Evolutionary conservation across 1,140 invertebrate genomes (phyloP).

Genomic region (Euglossa dilemma): DNA sequence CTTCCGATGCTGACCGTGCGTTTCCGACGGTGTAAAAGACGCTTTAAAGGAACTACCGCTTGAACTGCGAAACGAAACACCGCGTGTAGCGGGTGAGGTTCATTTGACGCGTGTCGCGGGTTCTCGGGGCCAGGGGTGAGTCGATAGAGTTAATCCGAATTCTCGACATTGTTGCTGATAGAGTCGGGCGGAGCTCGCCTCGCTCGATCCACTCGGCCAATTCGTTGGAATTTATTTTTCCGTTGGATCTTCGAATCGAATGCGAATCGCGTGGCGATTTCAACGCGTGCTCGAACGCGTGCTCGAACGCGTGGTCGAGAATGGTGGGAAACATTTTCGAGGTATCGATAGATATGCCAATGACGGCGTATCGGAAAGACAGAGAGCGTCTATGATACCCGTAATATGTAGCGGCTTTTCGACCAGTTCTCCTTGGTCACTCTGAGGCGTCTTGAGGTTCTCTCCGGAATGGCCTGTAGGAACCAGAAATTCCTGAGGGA

Average conservation of each 20-base stretch:
- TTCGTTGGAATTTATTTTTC: background rate
- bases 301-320: background rate
- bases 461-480: constrained; percentile 68
- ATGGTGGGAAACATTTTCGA: background rate
- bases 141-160: constrained; percentile 36
- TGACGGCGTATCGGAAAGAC: background rate
- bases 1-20: constrained; percentile 6
- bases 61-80: constrained; percentile 29
- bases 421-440: constrained; percentile 81
- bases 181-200: too few relatives aligned
- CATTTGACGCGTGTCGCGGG: constrained; percentile 49
- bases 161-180: constrained; percentile 21
- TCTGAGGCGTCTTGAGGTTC: constrained; percentile 84
- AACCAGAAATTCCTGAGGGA: constrained; percentile 81
- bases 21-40: constrained; percentile 2
- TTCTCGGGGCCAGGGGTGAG: constrained; percentile 13
- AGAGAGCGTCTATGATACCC: constrained; percentile 73
- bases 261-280: too few relatives aligned
- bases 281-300: background rate
- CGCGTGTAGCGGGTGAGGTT: constrained; percentile 56
- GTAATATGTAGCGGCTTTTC: constrained; percentile 72
- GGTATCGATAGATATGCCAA: background rate
- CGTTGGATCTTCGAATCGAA: background rate
- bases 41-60: constrained; percentile 19
- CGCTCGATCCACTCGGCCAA: background rate